Conservation (phyloP, 2,797 vertebrate genomes). For the Xyrichtys novacula region DNA sequence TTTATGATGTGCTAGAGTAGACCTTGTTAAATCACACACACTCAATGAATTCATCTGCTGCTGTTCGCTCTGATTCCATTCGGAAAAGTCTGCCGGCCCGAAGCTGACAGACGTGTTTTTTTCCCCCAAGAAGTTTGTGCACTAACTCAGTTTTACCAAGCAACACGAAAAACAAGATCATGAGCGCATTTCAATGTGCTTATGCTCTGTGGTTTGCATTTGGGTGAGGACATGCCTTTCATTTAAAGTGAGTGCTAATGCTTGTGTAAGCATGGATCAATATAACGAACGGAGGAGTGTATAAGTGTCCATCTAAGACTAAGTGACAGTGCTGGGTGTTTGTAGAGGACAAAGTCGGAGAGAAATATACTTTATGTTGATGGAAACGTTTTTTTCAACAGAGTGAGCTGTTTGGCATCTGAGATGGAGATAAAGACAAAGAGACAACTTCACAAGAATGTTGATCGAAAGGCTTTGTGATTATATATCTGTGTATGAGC, state of each 20-base stretch:
- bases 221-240: slow-evolving; percentile 74
- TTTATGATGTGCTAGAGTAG: slow-evolving; percentile 53
- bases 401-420: slow-evolving; percentile 15
- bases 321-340: slow-evolving; percentile 63
- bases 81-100: slow-evolving; percentile 25
- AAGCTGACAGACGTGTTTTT: slow-evolving; percentile 23
- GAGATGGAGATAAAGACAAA: slow-evolving; percentile 11
- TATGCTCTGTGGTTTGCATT: slow-evolving; percentile 42
- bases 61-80: slow-evolving; percentile 39
- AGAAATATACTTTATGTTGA: slow-evolving; percentile 41
- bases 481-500: slow-evolving; percentile 20
- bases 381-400: slow-evolving; percentile 6
- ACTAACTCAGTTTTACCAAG: slow-evolving; percentile 9
- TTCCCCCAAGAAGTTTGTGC: slow-evolving; percentile 24
- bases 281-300: slow-evolving; percentile 79
- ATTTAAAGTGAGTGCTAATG: slow-evolving; percentile 84
- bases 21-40: slow-evolving; percentile 76
- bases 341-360: slow-evolving; percentile 47
- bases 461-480: slow-evolving; percentile 31
- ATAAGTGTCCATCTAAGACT: slow-evolving; percentile 79
- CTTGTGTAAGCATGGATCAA: slow-evolving; percentile 85
- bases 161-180: slow-evolving; percentile 5
- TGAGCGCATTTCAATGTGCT: slow-evolving; percentile 19
- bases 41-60: slow-evolving; percentile 68
- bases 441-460: slow-evolving; percentile 17